These are phyloP conservation scores for Phylloscopus trochiloides DNA, from an alignment of 2,113 vertebrate species.

Conservation along the genomic window DNA sequence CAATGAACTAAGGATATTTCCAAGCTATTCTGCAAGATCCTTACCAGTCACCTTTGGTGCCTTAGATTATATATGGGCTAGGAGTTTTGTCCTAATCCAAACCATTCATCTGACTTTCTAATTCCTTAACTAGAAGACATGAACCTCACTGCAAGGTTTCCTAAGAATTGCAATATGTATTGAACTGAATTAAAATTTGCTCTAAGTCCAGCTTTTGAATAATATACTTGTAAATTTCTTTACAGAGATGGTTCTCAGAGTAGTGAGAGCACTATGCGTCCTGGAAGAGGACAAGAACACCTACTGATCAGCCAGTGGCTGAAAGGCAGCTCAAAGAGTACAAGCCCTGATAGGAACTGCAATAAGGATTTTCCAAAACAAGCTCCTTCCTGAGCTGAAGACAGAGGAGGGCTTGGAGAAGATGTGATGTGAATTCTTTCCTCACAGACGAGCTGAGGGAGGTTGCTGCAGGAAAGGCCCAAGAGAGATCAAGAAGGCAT, in stretches of 20 bases:
- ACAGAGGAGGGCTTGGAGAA: not conserved
- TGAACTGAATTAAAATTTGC: not conserved
- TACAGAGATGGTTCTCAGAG: not conserved
- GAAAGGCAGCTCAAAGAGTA: not conserved
- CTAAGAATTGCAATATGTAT: not conserved
- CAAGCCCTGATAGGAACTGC: not conserved
- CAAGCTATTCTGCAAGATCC: not conserved
- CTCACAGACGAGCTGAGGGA: not conserved
- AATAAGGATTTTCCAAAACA: not conserved
- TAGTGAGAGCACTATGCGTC: not conserved
- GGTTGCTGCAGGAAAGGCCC: not conserved
- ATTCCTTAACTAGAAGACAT: not conserved
- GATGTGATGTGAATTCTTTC: not conserved
- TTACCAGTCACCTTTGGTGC: not conserved
- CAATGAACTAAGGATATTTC: not conserved
- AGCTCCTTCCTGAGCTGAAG: not conserved
- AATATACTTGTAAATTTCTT: not conserved
- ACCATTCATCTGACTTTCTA: not conserved
- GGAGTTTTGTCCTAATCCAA: not conserved
- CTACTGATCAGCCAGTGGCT: not conserved
- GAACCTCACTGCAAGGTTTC: not conserved
- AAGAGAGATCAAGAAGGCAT: not conserved
- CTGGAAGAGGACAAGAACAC: not conserved
- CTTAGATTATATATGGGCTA: not conserved
- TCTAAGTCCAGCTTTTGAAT: not conserved